A percentile compares a stretch with the other conserved stretches of the same genome.
phyloP scores from a whole-genome alignment of 2,113 vertebrate species.

The Mustelus asterias region DNA sequence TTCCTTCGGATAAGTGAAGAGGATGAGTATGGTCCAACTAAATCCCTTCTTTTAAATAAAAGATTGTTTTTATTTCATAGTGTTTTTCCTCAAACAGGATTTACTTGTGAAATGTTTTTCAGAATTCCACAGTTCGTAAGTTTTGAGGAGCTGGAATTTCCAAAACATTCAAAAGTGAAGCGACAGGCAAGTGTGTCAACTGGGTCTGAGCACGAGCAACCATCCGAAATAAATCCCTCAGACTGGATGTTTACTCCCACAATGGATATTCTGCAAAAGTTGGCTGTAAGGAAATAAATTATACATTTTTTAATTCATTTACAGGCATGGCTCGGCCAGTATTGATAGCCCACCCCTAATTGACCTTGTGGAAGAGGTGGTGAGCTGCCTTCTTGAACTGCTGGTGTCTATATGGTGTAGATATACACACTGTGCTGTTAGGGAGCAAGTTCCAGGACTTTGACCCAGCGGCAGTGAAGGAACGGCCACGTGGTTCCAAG shows the following conservation, averaged over 20 bases:
- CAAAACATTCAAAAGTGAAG: conserved; percentile 95
- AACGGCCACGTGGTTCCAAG: too few species aligned
- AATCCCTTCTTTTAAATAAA: background rate
- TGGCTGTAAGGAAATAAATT: conserved; percentile 65
- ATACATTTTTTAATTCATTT: too few species aligned
- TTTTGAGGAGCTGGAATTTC: conserved; percentile 88
- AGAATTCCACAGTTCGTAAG: conserved; percentile 89
- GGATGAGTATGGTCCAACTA: conserved; percentile 69
- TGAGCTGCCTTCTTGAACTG: too few species aligned
- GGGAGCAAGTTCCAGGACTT: too few species aligned
- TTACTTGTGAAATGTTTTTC: conserved; percentile 38
- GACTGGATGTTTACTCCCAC: conserved; percentile 78
- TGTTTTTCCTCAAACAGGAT: background rate
- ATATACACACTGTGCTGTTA: too few species aligned
- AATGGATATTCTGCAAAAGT: conserved; percentile 79
- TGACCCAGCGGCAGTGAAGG: too few species aligned
- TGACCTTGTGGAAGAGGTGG: too few species aligned
- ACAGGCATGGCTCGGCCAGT: too few species aligned
- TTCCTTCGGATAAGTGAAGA: conserved; percentile 85
- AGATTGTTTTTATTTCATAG: background rate
- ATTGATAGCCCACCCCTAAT: too few species aligned
- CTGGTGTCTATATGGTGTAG: too few species aligned
- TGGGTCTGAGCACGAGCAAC: conserved; percentile 72
- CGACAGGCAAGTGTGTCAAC: conserved; percentile 82
- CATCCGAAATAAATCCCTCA: conserved; percentile 67